Evolutionary conservation across 2,888 invertebrate species (phyloP).

Genomic region (Phyllotreta striolata): DNA sequence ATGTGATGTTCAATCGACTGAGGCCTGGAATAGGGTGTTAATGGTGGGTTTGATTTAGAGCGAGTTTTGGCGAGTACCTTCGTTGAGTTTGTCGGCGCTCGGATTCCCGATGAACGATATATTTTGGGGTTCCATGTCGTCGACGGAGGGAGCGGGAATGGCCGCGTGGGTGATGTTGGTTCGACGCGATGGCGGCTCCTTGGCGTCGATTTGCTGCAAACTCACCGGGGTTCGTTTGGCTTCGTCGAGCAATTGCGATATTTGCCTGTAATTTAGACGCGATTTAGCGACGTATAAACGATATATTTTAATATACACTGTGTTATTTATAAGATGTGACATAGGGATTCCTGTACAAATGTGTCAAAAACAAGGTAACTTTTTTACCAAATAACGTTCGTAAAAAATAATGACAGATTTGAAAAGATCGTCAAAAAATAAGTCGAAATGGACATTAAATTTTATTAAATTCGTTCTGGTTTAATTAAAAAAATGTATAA

Average conservation of each 20-base stretch:
- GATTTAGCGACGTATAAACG: too few species aligned
- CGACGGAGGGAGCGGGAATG: constrained; percentile 73
- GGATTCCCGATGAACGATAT: constrained; percentile 89
- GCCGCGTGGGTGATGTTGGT: constrained; percentile 64
- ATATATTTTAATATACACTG: too few species aligned
- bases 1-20: constrained; percentile 82
- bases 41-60: too few species aligned
- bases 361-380: too few species aligned
- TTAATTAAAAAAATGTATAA: too few species aligned
- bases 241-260: constrained; percentile 62
- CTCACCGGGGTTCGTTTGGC: constrained; percentile 61
- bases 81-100: constrained; percentile 61
- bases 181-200: constrained; percentile 53
- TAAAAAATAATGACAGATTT: too few species aligned
- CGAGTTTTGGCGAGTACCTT: constrained; percentile 48
- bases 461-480: too few species aligned
- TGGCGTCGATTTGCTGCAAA: constrained; percentile 62
- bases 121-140: constrained; percentile 93
- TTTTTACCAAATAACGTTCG: too few species aligned
- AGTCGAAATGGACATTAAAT: too few species aligned
- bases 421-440: too few species aligned
- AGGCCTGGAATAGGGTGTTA: constrained; percentile 64
- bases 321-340: too few species aligned
- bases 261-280: constrained; percentile 58
- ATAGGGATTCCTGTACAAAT: too few species aligned